Conservation (phyloP, 2,113 vertebrate genomes). For the Nestor notabilis region DNA sequence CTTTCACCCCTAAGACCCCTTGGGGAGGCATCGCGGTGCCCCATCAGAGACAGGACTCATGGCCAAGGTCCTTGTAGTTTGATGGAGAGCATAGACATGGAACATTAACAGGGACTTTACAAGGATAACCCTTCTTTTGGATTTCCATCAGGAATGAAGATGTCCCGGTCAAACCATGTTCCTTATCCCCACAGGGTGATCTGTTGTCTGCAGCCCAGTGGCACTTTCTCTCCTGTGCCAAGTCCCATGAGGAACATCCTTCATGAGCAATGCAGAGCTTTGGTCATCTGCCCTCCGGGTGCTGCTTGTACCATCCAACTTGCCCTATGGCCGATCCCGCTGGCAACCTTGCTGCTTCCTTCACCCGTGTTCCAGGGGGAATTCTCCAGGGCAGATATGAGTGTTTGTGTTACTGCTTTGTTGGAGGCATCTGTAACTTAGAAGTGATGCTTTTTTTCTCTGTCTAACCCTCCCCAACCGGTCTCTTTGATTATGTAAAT, state of each 20-base stretch:
- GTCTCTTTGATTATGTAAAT: not conserved
- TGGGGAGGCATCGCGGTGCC: not conserved
- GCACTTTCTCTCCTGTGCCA: not conserved
- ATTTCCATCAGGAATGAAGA: not conserved
- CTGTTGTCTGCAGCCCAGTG: accelerated
- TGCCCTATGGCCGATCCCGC: accelerated
- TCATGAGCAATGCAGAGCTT: not conserved
- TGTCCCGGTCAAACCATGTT: not conserved
- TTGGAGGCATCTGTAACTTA: not conserved
- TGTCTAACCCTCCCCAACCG: accelerated
- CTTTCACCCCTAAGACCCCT: not conserved
- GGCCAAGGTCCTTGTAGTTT: not conserved
- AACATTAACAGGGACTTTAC: not conserved
- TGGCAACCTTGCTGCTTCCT: accelerated
- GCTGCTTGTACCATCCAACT: accelerated
- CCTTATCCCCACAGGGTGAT: not conserved
- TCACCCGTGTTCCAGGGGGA: not conserved
- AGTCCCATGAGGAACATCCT: not conserved
- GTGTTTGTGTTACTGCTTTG: not conserved
- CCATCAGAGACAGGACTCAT: not conserved
- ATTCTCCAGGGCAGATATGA: not conserved
- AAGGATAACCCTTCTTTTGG: not conserved
- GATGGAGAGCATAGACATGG: accelerated
- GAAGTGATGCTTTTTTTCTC: not conserved
- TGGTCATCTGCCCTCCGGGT: accelerated